A percentile compares a stretch with the other conserved stretches of the same genome.
These are phyloP conservation scores for Ailurus styani DNA, from an alignment of 2,113 vertebrate genomes.

Conservation along the genomic window DNA sequence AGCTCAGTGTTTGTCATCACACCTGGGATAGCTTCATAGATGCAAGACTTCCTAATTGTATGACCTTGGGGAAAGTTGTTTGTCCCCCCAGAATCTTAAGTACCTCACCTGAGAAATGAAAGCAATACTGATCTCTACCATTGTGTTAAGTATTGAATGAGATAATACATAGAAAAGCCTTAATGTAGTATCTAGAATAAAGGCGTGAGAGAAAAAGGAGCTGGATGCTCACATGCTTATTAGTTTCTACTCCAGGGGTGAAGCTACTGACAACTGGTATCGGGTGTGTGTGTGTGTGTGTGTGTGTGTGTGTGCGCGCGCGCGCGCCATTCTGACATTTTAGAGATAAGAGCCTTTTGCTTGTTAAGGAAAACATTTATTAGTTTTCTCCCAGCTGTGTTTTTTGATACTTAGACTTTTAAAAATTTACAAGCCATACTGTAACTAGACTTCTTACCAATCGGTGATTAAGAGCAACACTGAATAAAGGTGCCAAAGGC, in stretches of 20 bases:
- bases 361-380: background rate
- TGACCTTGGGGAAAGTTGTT: background rate
- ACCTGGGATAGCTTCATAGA: background rate
- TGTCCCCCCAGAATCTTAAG: background rate
- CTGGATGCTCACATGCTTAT: fast-evolving
- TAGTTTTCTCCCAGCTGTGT: background rate
- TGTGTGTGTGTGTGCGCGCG: background rate
- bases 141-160: background rate
- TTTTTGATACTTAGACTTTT: background rate
- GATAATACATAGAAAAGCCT: background rate
- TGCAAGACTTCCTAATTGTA: background rate
- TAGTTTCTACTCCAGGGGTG: background rate
- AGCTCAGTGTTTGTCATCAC: background rate
- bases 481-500: background rate
- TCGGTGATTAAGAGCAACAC: background rate
- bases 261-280: background rate
- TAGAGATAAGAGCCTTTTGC: background rate
- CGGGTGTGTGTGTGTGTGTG: background rate
- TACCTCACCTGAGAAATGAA: background rate
- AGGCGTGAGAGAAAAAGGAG: background rate
- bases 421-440: background rate
- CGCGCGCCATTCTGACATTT: background rate
- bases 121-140: background rate
- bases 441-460: background rate
- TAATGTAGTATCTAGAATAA: background rate